Percentiles rank a stretch among this genome's conserved stretches.
phyloP scores from a whole-genome alignment of 30 jellyfish, hydroid and myxozoan genomes.

The Sanderia malayensis region DNA sequence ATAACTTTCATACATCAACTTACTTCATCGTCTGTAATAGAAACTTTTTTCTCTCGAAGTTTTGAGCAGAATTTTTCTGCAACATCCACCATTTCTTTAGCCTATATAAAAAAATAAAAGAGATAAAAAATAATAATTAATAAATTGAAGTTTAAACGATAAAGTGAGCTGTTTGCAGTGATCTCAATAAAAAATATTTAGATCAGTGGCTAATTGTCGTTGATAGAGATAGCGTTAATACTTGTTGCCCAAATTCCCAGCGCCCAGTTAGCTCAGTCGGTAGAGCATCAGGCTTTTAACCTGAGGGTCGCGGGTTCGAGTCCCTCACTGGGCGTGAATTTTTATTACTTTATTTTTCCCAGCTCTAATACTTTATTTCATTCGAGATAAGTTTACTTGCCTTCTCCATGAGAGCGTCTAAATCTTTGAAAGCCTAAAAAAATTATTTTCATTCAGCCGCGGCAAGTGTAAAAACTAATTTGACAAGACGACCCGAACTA shows the following conservation, averaged over 20 bases:
- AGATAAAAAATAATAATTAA: neutral
- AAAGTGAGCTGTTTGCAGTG: too few relatives aligned
- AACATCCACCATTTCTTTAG: conserved; percentile 86
- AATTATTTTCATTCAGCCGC: neutral
- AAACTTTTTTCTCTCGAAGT: conserved; percentile 74
- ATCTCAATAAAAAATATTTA: too few relatives aligned
- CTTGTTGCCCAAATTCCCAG: too few relatives aligned
- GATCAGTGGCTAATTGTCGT: too few relatives aligned
- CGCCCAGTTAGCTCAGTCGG: too few relatives aligned
- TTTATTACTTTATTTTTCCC: neutral
- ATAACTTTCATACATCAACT: neutral
- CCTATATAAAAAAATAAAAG: conserved; percentile 34
- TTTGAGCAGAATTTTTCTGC: conserved; percentile 87
- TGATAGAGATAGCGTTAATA: too few relatives aligned
- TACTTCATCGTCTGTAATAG: conserved; percentile 94
- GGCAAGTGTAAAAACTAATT: neutral
- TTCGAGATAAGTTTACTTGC: conserved; percentile 31
- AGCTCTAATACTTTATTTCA: neutral
- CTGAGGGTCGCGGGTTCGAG: too few relatives aligned
- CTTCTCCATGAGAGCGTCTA: conserved; percentile 87
- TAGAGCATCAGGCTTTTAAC: too few relatives aligned
- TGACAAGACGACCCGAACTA: too few relatives aligned
- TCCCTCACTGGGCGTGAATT: too few relatives aligned
- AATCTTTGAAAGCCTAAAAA: conserved; percentile 80
- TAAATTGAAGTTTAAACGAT: too few relatives aligned